phyloP scores from a whole-genome alignment of 2,113 vertebrate species.

The Xiphophorus hellerii region DNA sequence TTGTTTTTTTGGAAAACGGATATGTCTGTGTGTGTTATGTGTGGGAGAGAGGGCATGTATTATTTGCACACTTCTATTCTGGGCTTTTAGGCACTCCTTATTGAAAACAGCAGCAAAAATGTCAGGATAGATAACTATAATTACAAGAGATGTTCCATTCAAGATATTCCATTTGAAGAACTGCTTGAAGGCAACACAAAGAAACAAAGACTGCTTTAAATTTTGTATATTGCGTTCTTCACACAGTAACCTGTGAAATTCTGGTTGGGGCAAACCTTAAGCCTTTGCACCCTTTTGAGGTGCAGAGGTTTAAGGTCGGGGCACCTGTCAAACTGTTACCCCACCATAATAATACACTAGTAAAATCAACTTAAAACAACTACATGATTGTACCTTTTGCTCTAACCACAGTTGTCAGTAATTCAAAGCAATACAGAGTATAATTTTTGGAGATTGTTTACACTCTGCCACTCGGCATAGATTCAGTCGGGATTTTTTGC shows the following conservation, averaged over 20 bases:
- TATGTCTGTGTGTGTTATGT: background rate
- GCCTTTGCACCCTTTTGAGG: too few species aligned
- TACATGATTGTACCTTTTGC: too few species aligned
- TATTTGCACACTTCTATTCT: conserved; percentile 15
- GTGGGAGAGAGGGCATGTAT: conserved; percentile 1
- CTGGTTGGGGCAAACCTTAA: too few species aligned
- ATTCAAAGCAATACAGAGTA: too few species aligned
- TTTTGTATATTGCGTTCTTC: conserved; percentile 17
- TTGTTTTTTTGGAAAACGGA: conserved; percentile 6
- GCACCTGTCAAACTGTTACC: too few species aligned
- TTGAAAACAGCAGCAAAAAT: conserved; percentile 8
- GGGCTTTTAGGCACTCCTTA: conserved; percentile 9
- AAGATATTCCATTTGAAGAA: conserved; percentile 16
- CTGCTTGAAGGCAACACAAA: conserved; percentile 2
- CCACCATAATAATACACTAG: too few species aligned
- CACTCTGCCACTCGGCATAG: too few species aligned
- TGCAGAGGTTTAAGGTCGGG: too few species aligned
- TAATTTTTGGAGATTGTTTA: too few species aligned
- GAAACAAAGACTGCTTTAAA: conserved; percentile 3
- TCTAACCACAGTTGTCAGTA: too few species aligned
- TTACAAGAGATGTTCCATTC: conserved; percentile 14
- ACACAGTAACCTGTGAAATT: conserved; percentile 2
- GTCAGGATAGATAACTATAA: conserved; percentile 3
- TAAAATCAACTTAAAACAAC: too few species aligned
- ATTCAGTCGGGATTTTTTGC: too few species aligned